phyloP scores from a whole-genome alignment of 2,888 invertebrate species.

The Cheilosia vulpina region DNA sequence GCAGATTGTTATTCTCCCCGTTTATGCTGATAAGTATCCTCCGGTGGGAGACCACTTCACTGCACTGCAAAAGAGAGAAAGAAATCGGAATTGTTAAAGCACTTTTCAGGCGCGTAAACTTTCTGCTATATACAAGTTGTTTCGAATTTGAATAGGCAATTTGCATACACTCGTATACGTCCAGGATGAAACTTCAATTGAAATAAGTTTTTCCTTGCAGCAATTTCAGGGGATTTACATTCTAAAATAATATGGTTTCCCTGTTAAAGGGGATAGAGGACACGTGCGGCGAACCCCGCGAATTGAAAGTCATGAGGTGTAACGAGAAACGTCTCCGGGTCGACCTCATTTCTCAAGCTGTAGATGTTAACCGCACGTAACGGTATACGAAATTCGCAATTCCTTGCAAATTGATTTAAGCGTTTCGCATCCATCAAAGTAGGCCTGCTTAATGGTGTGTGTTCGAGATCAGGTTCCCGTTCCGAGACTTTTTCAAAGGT shows the following conservation, averaged over 20 bases:
- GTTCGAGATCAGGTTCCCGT: slow-evolving; percentile 13
- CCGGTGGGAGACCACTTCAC: slow-evolving; percentile 14
- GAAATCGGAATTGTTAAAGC: slow-evolving; percentile 14
- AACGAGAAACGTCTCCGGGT: slow-evolving; percentile 21
- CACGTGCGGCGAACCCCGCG: background rate
- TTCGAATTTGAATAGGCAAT: slow-evolving; percentile 73
- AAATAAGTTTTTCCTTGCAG: slow-evolving; percentile 56
- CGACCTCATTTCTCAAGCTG: slow-evolving; percentile 19
- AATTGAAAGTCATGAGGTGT: slow-evolving; percentile 54
- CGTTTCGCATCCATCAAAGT: slow-evolving; percentile 61
- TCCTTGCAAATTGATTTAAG: slow-evolving; percentile 59
- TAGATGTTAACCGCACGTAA: slow-evolving; percentile 8
- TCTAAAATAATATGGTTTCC: slow-evolving; percentile 34
- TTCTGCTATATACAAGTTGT: slow-evolving; percentile 27
- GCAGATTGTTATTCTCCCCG: slow-evolving; percentile 40
- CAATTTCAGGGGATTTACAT: slow-evolving; percentile 58
- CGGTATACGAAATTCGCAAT: slow-evolving; percentile 25
- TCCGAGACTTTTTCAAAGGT: background rate
- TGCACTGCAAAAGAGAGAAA: slow-evolving; percentile 38
- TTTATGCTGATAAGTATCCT: slow-evolving; percentile 37
- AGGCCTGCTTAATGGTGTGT: slow-evolving; percentile 35
- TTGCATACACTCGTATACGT: slow-evolving; percentile 31
- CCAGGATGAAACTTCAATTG: slow-evolving; percentile 51
- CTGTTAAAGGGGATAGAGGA: slow-evolving; percentile 9
- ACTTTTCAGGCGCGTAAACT: slow-evolving; percentile 39